phyloP scores from a whole-genome alignment of 2,797 vertebrate species.

The Tympanoctomys barrerae region DNA sequence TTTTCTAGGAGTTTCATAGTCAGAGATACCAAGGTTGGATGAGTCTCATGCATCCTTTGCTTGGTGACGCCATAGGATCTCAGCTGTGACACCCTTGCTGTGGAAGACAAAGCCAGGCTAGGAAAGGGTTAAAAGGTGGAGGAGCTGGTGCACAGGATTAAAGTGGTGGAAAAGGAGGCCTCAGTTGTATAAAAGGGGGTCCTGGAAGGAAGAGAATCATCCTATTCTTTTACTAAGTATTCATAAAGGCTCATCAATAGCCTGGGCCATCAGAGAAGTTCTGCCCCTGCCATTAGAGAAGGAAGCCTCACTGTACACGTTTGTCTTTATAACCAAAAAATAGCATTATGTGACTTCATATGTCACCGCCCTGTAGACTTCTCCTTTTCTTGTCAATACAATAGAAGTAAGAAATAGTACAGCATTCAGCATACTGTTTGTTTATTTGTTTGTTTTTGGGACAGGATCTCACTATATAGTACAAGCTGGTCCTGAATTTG shows the following conservation, averaged over 20 bases:
- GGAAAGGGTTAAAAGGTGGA: neutral
- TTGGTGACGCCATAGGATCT: neutral
- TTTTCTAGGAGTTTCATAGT: neutral
- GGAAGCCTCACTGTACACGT: neutral
- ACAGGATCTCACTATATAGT: neutral
- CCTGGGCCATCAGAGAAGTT: neutral
- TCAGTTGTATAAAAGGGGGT: neutral
- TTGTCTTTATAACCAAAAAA: neutral
- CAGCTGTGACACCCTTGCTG: neutral
- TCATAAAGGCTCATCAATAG: neutral
- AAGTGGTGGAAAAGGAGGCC: neutral
- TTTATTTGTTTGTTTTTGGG: neutral
- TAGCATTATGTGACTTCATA: neutral
- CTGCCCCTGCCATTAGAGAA: neutral
- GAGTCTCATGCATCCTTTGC: neutral
- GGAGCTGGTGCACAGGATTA: neutral
- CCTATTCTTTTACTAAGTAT: neutral
- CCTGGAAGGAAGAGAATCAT: neutral
- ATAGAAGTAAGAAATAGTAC: neutral
- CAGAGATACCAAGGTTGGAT: neutral
- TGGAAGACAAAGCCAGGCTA: neutral
- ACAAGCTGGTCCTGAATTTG: neutral
- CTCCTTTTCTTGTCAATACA: conserved; percentile 9
- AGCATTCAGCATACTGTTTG: neutral
- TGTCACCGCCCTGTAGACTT: neutral